Evolutionary conservation across 2,113 vertebrate genomes (phyloP), one percentile per base, ranked within the genome.

Genomic region (Origma solitaria): DNA sequence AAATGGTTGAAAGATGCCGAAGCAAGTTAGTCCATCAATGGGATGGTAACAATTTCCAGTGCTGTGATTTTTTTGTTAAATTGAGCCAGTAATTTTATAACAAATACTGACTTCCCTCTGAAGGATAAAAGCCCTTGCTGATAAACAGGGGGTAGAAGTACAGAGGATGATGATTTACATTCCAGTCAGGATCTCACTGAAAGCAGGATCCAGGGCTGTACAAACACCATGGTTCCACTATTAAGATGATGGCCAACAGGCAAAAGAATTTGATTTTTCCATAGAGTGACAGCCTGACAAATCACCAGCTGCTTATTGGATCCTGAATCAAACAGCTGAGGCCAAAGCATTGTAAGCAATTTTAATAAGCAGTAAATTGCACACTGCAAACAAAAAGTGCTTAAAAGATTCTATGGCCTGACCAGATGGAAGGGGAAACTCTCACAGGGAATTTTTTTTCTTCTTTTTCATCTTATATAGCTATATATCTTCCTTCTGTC

Each of bases 261-360:
- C 71, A 95, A 93, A 86, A 88, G 20, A 93, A 89, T 86, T 49
- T 75, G 58, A 78, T 93, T 93, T 94, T 53, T 84, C 47, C 10
- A 18, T 3, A 56, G 78, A 94, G 56, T 64, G 72, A 90, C 69
- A 94, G 76, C 28, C 82, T 94, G 82, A 96, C 62, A 93, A 94
- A 96, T 93, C 51, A 83, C 62, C 62, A 77, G 79, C 71, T 56
- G 44, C 90, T 93, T 94, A 92, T 92, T 93, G 93, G 75, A 90
- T 77, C 38, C 76, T 83, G 85, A 81, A 90, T 86, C 56, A 94
- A 95, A 94, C 85, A 95, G 92, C 85, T 95, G 92, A 86, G 90
- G 47, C 60, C 82, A 91, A 91, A 71, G 49, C 77, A 64, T 64
- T 78, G 76, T 49, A 64, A 94, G 75, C 10, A 73, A 73, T 81